Percentiles rank a stretch among this genome's conserved stretches.
Evolutionary conservation across 2,797 vertebrate genomes (phyloP).

Genomic region (Crax fasciolata): DNA sequence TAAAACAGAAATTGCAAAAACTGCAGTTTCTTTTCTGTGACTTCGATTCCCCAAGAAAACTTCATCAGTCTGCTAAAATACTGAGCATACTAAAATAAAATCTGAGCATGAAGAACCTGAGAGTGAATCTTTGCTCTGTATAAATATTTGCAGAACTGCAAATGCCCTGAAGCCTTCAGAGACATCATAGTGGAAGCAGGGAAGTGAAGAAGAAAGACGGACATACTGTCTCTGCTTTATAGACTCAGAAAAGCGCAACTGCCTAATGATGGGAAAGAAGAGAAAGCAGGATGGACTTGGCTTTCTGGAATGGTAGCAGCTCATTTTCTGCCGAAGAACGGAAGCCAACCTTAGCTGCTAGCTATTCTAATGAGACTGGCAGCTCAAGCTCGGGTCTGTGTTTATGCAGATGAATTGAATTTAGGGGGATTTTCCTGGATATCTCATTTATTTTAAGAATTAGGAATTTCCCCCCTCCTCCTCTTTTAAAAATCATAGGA

Average conservation of each 20-base stretch:
- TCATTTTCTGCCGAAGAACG: not conserved
- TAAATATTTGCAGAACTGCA: not conserved
- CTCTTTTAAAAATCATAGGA: not conserved
- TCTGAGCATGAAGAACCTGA: not conserved
- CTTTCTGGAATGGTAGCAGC: constrained; percentile 28
- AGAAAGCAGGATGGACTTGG: constrained; percentile 57
- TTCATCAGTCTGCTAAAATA: not conserved
- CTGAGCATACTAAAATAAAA: not conserved
- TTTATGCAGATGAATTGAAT: not conserved
- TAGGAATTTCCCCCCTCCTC: not conserved
- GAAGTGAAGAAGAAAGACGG: not conserved
- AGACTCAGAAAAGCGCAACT: not conserved
- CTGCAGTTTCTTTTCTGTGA: not conserved
- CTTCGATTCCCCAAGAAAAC: not conserved
- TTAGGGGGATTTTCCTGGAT: not conserved
- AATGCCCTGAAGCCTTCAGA: not conserved
- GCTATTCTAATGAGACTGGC: not conserved
- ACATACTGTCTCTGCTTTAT: not conserved
- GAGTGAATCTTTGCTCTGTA: not conserved
- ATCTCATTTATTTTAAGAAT: not conserved
- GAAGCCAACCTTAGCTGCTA: not conserved
- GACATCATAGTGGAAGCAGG: not conserved
- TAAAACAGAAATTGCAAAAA: not conserved
- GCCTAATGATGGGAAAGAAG: not conserved
- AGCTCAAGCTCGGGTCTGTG: not conserved